phyloP scores from a whole-genome alignment of 2,797 vertebrate species.

The Sebastes ruberrimus region DNA sequence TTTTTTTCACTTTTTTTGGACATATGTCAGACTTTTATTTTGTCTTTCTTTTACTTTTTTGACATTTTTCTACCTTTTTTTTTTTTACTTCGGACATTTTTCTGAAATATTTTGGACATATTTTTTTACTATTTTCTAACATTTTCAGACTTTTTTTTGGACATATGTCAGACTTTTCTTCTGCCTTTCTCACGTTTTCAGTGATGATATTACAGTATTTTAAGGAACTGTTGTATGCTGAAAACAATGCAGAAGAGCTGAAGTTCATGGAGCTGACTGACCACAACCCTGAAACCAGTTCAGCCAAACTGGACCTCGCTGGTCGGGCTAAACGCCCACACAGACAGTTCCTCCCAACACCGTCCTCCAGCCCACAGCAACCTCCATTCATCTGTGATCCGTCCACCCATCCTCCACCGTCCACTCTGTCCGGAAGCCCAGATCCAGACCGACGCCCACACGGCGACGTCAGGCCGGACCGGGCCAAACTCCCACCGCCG shows the following conservation, averaged over 20 bases:
- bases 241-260: neutral
- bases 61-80: too few species aligned
- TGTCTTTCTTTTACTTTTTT: too few species aligned
- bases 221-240: neutral
- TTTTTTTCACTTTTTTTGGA: too few species aligned
- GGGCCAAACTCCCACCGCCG: constrained; percentile 67
- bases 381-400: neutral
- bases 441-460: constrained; percentile 47
- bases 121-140: too few species aligned
- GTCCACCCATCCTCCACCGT: constrained; percentile 5
- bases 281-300: neutral
- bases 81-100: too few species aligned
- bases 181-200: too few species aligned
- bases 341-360: neutral
- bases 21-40: too few species aligned
- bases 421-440: constrained; percentile 5
- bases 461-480: constrained; percentile 11
- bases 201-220: neutral
- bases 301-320: neutral
- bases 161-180: too few species aligned
- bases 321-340: neutral
- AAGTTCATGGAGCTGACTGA: neutral
- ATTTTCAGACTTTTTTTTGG: too few species aligned
- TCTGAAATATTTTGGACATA: too few species aligned
- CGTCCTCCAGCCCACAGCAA: neutral